Base-by-base conservation (phyloP, 2,113 vertebrate species). In the Budorcas taxicolor region DNA sequence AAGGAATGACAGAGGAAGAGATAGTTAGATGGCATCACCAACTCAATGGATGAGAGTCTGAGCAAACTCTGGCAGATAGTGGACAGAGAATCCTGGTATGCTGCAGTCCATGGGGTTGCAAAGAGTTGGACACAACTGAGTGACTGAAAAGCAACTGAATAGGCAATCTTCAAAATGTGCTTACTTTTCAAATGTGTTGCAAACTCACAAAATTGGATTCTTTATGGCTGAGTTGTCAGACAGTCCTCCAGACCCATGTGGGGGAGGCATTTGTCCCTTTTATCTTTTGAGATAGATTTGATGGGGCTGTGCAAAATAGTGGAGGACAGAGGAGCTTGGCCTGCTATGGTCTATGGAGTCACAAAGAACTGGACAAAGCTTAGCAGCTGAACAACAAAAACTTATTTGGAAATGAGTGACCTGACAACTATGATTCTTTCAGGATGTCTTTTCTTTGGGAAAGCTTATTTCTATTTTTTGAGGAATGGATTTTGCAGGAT, bases 381-480 rank as follows among this genome's bases (percentile, higher is more conserved):
- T 76, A 27, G 40, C 36, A 76, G 40, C 40, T 43, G 40, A 43
- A 76, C 40, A 15, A 76, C 40, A 43, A 76, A 76, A 43, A 43
- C 71, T 50, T 82, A 92, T 76, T 92, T 97, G 67, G 85, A 96
- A 93, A 96, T 93, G 47, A 95, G 12, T 92, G 52, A 86, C 36
- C 71, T 87, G 43, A 60, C 50, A 81, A 55, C 64, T 71, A 15
- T 85, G 36, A 93, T 92, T 71, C 29, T 97, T 53, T 87, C 78
- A 94, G 50, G n/a, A 55, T 40, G 27, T 64, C 25, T 91, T 94
- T 97, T 67, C 55, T 88, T 91, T 93, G 83, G 52, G 83, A 96
- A 94, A 92, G 15, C 17, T 85, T 96, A 36, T 76, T 94, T 96
- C 53, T 96, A 14, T 82, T 95, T 97, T 96, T 94, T 87, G 45